Evolutionary conservation across 2,797 vertebrate genomes (phyloP).

Genomic region (Oceanodroma leucorhoa): DNA sequence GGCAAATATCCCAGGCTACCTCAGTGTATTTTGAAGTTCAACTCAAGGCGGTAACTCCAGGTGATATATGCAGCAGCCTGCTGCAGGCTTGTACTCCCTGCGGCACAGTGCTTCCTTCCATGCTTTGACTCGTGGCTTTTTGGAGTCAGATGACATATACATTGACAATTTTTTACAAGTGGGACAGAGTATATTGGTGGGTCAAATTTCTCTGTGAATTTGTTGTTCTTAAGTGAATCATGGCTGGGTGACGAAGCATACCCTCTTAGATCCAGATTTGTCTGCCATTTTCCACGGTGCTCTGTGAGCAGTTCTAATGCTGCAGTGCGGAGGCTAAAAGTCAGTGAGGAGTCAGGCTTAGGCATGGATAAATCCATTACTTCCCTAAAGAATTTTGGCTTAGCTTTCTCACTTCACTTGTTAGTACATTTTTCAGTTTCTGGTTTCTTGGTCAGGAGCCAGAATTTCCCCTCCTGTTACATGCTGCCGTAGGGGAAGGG

Average conservation of each 20-base stretch:
- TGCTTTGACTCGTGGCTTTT: not conserved
- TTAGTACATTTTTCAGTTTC: constrained; percentile 41
- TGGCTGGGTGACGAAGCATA: not conserved
- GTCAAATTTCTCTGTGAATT: not conserved
- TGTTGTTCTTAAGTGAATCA: not conserved
- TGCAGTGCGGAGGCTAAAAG: not conserved
- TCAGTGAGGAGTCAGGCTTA: not conserved
- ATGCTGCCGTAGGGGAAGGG: not conserved
- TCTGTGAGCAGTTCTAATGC: not conserved
- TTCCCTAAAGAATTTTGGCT: constrained; percentile 49
- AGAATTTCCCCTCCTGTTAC: not conserved
- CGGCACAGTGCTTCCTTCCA: not conserved
- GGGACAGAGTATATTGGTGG: not conserved
- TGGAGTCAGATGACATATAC: not conserved
- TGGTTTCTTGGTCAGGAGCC: constrained; percentile 7
- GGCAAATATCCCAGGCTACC: not conserved
- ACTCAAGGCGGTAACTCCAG: not conserved
- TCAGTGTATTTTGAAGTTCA: not conserved
- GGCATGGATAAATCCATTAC: constrained; percentile 18
- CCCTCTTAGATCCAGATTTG: not conserved
- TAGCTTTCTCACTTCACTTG: constrained; percentile 33
- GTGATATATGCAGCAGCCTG: not conserved
- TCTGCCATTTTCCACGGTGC: not conserved
- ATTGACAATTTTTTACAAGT: not conserved
- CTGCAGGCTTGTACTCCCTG: not conserved